A percentile compares a stretch with the other conserved stretches of the same genome.
These are phyloP conservation scores for Drosophila mauritiana DNA, from an alignment of 1,140 invertebrate genomes.

Conservation along the genomic window DNA sequence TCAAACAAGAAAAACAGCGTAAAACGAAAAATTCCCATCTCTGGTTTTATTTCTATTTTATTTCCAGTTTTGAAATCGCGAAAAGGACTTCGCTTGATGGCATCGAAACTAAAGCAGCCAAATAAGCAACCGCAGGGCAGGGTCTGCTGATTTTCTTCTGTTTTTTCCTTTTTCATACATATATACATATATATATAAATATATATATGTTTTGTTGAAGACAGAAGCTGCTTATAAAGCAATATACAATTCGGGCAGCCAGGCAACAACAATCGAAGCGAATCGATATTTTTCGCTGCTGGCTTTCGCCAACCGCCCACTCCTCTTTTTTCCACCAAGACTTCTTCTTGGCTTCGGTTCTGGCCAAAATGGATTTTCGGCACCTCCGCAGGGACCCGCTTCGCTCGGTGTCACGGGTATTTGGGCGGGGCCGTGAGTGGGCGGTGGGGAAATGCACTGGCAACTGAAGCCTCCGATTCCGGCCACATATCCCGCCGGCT, in stretches of 20 bases:
- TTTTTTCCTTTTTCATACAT: not conserved
- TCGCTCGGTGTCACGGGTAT: slow-evolving; percentile 3
- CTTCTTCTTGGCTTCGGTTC: slow-evolving; percentile 43
- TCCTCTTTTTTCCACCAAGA: slow-evolving; percentile 16
- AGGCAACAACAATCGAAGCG: slow-evolving; percentile 52
- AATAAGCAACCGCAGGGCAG: slow-evolving; percentile 51
- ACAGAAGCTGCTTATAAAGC: slow-evolving; percentile 77
- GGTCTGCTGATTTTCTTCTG: slow-evolving; percentile 34
- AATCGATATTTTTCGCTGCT: slow-evolving; percentile 75
- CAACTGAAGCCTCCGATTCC: slow-evolving; percentile 22
- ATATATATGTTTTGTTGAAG: slow-evolving; percentile 13
- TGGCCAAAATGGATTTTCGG: slow-evolving; percentile 41
- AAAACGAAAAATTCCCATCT: slow-evolving; percentile 51
- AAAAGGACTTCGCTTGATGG: slow-evolving; percentile 41
- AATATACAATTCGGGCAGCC: slow-evolving; percentile 57
- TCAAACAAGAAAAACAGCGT: slow-evolving; percentile 73
- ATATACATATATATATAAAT: too few relatives aligned
- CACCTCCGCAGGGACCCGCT: slow-evolving; percentile 1
- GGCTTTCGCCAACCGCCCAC: not conserved
- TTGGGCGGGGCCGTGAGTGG: slow-evolving; percentile 1
- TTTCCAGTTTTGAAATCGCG: slow-evolving; percentile 4
- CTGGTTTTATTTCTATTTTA: slow-evolving; percentile 1
- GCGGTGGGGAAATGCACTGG: slow-evolving; percentile 11
- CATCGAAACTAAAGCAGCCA: slow-evolving; percentile 48
- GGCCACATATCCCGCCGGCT: slow-evolving; percentile 13